A percentile compares a stretch with the other conserved stretches of the same genome.
These are phyloP conservation scores for Gisinianus flammeolus DNA, from an alignment of 2,888 invertebrate species.

Conservation along the genomic window DNA sequence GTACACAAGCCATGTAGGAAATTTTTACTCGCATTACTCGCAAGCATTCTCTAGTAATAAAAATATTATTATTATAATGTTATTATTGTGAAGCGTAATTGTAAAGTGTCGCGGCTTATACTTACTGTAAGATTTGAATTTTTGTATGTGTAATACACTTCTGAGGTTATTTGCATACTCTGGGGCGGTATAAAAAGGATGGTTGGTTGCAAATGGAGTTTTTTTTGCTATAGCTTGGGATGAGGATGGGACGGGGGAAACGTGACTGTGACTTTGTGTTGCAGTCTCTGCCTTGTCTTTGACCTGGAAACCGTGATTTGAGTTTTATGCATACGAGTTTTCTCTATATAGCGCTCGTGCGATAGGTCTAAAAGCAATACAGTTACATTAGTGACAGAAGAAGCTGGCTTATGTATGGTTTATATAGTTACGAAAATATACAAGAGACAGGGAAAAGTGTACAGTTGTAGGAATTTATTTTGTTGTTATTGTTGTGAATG, in stretches of 20 bases:
- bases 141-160: neutral
- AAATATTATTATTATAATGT: neutral
- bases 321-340: conserved; percentile 9
- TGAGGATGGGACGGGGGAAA: neutral
- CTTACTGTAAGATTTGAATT: neutral
- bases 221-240: neutral
- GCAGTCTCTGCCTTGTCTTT: conserved; percentile 35
- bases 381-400: neutral
- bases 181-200: neutral
- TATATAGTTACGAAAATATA: too few relatives aligned
- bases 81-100: too few relatives aligned
- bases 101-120: neutral
- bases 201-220: neutral
- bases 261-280: conserved; percentile 37
- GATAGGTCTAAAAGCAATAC: neutral
- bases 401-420: too few relatives aligned
- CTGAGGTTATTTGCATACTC: neutral
- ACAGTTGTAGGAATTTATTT: too few relatives aligned
- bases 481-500: too few relatives aligned
- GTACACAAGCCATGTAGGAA: too few relatives aligned
- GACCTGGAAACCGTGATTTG: conserved; percentile 44
- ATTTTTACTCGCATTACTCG: too few relatives aligned
- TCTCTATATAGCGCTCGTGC: too few relatives aligned
- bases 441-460: too few relatives aligned
- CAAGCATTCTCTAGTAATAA: too few relatives aligned